Evolutionary conservation across 2,797 vertebrate genomes (phyloP), one percentile per base, ranked within the genome.

Genomic region (Diceros bicornis): DNA sequence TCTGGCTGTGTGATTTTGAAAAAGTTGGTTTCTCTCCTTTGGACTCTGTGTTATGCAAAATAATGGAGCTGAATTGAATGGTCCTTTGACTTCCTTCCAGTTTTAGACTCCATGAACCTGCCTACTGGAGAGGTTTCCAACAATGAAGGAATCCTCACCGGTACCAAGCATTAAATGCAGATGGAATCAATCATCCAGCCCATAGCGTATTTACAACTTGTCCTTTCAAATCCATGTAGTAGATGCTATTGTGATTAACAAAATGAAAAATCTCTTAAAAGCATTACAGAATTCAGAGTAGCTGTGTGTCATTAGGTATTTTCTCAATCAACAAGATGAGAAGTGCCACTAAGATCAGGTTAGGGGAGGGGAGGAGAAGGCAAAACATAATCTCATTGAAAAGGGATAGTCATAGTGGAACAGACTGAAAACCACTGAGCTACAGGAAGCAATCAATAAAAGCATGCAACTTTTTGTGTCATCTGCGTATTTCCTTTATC

Each of bases 221-320:
- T 81, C 47, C 55, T 89, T 94, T 59, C 47, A 89, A 74, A 91
- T 77, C 64, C 74, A n/a, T 23, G 25, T 61, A 55, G 25, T 61
- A 55, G 66, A 41, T 32, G 25, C 32, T 79, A 17, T 79, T 91
- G 11, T 68, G 78, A 86, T 74, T 92, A 68, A 92, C 14, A 27
- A 82, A 89, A 82, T 82, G 29, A 10, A 47, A 82, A 94, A 85
- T 75, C 68, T 94, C 86, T 55, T 77, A 57, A 95, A 81, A 92
- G 7, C 68, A 68, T 29, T 68, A 37, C 4, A 14, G n/a, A 81
- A 62, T 72, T 44, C 41, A 71, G 52, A 75, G 47, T 71, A 17
- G 0, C 55, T 47, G 20, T 11, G 8, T 44, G 4, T 89, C 81
- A 29, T 74, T 93, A 84, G 34, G 10, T 41, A 82, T 89, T 75